Base-by-base conservation (phyloP, 2,113 vertebrate species). In the Triplophysa tibetana region DNA sequence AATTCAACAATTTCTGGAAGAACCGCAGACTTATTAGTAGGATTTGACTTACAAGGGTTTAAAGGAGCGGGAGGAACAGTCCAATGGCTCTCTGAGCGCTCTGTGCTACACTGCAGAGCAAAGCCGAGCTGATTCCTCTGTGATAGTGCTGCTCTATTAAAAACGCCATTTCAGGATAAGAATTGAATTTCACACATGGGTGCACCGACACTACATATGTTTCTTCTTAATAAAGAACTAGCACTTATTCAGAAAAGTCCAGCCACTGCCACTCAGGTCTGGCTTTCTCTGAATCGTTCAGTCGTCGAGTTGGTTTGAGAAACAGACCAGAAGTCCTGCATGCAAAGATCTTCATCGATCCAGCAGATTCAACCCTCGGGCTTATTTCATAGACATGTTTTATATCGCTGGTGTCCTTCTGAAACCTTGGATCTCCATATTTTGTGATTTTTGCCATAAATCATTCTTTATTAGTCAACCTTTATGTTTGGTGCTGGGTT, bases 131-230 rank as follows among this genome's bases (percentile, higher is more conserved):
- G 87, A 79, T 85, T 88, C 81, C 69, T 48, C 87, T 80, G 87
- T 88, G 91, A 93, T 92, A 91, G 90, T 86, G 88, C 82, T 54
- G 86, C 89, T 92, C 91, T 91, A 91, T 91, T 91, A 92, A 91
- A 75, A 91, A 90, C 89, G 90, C 85, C 54, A 89, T 91, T 89
- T 88, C 85, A 85, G 88, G 89, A 92, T 89, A 88, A 90, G 89
- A 91, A 92, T 90, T 91, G 91, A 92, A 93, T 93, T 92, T 92
- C 91, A 93, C 91, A 91, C 91, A 90, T 91, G 91, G 89, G 86
- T 83, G 91, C 89, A 43, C 83, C 81, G 80, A 87, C 88, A 88
- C 89, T 90, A 89, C 91, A 91, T 91, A 90, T 91, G 90, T 90
- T 92, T 91, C 90, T 90, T 89, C 90, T 92, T 91, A 91, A 92